A percentile compares a stretch with the other conserved stretches of the same genome.
Evolutionary conservation across 2,888 invertebrate species (phyloP).

Genomic region (Alloplasta piceator): DNA sequence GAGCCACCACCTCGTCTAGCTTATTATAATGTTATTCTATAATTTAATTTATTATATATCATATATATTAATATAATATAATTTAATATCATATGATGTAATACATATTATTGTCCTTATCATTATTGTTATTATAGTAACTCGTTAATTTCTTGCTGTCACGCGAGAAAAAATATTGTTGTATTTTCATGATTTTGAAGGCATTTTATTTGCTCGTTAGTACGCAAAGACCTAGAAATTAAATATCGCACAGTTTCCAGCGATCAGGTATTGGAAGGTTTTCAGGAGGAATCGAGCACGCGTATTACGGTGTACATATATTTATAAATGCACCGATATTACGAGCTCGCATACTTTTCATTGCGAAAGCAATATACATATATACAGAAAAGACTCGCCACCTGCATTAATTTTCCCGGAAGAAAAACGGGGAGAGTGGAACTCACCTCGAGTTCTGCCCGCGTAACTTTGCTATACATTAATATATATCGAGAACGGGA

Average conservation of each 20-base stretch:
- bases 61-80: no score
- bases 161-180: no score
- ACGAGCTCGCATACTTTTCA: conserved; percentile 53
- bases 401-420: conserved; percentile 62
- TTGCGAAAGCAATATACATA: conserved; percentile 58
- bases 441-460: conserved; percentile 58
- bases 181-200: no score
- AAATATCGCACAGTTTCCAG: neutral
- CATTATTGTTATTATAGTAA: no score
- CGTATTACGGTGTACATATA: conserved; percentile 8
- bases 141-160: no score
- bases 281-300: conserved; percentile 25
- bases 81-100: no score
- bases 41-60: no score
- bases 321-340: conserved; percentile 26
- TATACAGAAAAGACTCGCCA: neutral
- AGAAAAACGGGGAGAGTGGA: conserved; percentile 53
- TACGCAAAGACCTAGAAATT: no score
- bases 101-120: no score
- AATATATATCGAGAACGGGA: conserved; percentile 62
- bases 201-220: conserved; percentile 10
- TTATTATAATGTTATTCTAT: no score
- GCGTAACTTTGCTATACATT: no score
- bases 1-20: no score
- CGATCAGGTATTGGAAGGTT: conserved; percentile 24